Conservation (phyloP, 2,888 invertebrate genomes). For the Papilio protenor region DNA sequence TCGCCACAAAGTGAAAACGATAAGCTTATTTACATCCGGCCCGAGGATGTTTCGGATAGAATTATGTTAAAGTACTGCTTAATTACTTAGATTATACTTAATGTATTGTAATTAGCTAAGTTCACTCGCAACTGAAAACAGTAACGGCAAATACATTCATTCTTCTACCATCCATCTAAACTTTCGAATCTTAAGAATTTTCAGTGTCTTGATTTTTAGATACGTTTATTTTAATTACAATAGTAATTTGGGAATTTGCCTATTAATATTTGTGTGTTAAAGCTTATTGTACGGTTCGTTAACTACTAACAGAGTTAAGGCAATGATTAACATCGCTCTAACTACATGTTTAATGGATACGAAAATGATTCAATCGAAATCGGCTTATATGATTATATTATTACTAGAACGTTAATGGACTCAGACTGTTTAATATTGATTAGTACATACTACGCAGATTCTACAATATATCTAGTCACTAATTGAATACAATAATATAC, state of each 20-base stretch:
- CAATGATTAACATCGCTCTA: slow-evolving; percentile 17
- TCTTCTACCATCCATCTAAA: too few species aligned
- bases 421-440: neutral
- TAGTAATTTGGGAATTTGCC: too few species aligned
- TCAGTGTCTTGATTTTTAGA: too few species aligned
- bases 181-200: too few species aligned
- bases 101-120: slow-evolving; percentile 2
- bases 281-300: slow-evolving; percentile 2
- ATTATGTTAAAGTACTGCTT: slow-evolving; percentile 25
- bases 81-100: slow-evolving; percentile 23
- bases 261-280: neutral
- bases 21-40: slow-evolving; percentile 34
- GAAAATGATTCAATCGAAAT: slow-evolving; percentile 22
- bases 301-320: neutral
- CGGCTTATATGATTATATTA: slow-evolving; percentile 14
- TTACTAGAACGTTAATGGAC: slow-evolving; percentile 14
- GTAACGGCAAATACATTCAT: neutral
- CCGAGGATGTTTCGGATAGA: slow-evolving; percentile 25
- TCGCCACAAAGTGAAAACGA: slow-evolving; percentile 20
- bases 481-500: neutral
- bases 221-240: too few species aligned
- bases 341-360: slow-evolving; percentile 17
- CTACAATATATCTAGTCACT: neutral
- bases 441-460: neutral
- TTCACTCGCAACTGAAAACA: neutral